A percentile compares a stretch with the other conserved stretches of the same genome.
These are phyloP conservation scores for Aphidius colemani DNA, from an alignment of 2,888 invertebrate genomes.

Conservation along the genomic window DNA sequence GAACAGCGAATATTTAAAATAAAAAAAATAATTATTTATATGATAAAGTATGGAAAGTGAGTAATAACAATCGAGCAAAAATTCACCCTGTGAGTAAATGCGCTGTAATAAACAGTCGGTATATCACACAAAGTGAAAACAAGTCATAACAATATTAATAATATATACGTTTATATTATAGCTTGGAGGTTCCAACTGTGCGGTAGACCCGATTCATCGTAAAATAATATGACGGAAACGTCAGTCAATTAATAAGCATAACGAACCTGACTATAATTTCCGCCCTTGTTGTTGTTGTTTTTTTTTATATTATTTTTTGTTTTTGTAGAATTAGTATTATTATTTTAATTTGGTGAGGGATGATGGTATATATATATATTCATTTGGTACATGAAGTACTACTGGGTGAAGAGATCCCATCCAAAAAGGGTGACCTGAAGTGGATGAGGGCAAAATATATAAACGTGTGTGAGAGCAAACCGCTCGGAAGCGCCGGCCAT, in stretches of 20 bases:
- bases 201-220: conserved; percentile 35
- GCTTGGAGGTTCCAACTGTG: conserved; percentile 11
- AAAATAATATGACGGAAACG: conserved; percentile 59
- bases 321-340: too few relatives aligned
- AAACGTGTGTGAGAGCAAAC: conserved; percentile 20
- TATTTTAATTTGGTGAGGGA: not conserved
- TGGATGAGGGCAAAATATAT: conserved; percentile 30
- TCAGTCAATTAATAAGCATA: conserved; percentile 61
- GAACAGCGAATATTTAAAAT: too few relatives aligned
- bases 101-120: not conserved
- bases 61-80: not conserved
- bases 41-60: not conserved
- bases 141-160: not conserved
- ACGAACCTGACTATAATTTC: conserved; percentile 59
- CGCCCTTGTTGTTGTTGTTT: conserved; percentile 47
- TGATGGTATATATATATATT: conserved; percentile 12
- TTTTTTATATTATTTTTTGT: too few relatives aligned
- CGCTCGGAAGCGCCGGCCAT: conserved; percentile 51
- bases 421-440: conserved; percentile 32
- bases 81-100: not conserved
- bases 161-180: not conserved
- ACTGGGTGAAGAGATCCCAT: not conserved
- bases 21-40: too few relatives aligned
- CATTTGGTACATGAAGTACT: not conserved
- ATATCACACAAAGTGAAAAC: not conserved